These are phyloP conservation scores for Beaufortia kweichowensis DNA, from an alignment of 2,113 vertebrate species.

Conservation along the genomic window DNA sequence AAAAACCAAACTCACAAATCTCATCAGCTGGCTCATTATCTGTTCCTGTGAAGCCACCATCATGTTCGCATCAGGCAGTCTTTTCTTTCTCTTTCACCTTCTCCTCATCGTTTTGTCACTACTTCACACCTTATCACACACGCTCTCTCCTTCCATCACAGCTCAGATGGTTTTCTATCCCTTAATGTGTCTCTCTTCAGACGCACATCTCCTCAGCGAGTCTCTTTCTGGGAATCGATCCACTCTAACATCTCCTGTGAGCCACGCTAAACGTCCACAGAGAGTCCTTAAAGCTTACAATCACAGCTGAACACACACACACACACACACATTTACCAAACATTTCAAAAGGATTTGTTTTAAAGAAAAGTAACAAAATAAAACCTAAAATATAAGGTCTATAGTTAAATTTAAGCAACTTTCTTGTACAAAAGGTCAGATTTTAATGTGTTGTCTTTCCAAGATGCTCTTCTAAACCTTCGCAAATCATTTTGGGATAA, in stretches of 20 bases:
- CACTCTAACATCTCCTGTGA: constrained; percentile 11
- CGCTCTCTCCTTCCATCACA: constrained; percentile 15
- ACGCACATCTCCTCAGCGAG: neutral
- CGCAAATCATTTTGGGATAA: no score
- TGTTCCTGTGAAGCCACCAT: neutral
- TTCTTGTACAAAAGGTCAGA: no score
- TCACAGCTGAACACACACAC: constrained; percentile 18
- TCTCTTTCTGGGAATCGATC: constrained; percentile 31
- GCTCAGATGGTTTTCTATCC: constrained; percentile 3
- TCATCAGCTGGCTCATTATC: neutral
- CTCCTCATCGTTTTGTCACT: constrained; percentile 14
- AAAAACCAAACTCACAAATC: no score
- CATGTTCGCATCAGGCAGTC: constrained; percentile 9
- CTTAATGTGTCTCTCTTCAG: constrained; percentile 27
- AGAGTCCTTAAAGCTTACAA: constrained; percentile 16
- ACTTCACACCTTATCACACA: constrained; percentile 31
- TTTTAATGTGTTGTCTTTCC: no score
- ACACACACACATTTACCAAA: constrained; percentile 12
- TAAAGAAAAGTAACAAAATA: no score
- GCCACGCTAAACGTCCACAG: constrained; percentile 16
- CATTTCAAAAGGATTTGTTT: no score
- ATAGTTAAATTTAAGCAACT: no score
- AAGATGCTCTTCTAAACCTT: no score
- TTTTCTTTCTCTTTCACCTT: constrained; percentile 38
- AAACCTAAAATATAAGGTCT: no score